phyloP scores from a whole-genome alignment of 2,888 invertebrate genomes.

The Zaprionus lineosus region DNA sequence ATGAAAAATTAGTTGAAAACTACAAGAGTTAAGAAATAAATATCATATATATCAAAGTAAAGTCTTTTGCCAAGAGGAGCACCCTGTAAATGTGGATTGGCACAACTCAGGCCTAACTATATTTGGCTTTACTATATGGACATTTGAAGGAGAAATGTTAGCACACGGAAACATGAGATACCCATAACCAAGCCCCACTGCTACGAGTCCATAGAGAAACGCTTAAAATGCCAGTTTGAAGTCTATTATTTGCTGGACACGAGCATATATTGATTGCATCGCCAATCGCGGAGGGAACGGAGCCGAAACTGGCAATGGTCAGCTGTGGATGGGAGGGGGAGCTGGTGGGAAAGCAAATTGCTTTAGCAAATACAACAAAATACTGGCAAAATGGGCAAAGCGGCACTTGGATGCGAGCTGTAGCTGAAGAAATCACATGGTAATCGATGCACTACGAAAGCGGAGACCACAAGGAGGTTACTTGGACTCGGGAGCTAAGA shows the following conservation, averaged over 20 bases:
- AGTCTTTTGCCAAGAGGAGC: neutral
- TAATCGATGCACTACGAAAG: slow-evolving; percentile 65
- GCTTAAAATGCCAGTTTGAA: slow-evolving; percentile 76
- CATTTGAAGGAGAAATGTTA: slow-evolving; percentile 60
- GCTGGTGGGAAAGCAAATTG: slow-evolving; percentile 62
- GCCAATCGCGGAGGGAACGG: slow-evolving; percentile 48
- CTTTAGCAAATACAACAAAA: slow-evolving; percentile 63
- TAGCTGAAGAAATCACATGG: slow-evolving; percentile 65
- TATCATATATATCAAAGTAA: no score
- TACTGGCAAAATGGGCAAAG: slow-evolving; percentile 36
- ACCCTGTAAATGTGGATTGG: slow-evolving; percentile 41
- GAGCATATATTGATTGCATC: slow-evolving; percentile 81
- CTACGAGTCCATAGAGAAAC: slow-evolving; percentile 18
- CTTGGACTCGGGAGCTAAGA: slow-evolving; percentile 5
- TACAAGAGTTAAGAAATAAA: no score
- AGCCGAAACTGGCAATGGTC: slow-evolving; percentile 24
- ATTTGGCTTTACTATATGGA: slow-evolving; percentile 59
- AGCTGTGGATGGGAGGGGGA: slow-evolving; percentile 9
- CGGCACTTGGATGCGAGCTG: slow-evolving; percentile 42
- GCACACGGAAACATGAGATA: slow-evolving; percentile 60
- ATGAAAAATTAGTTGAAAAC: no score
- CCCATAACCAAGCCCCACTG: slow-evolving; percentile 10
- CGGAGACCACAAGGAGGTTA: slow-evolving; percentile 51
- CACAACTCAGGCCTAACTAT: slow-evolving; percentile 36
- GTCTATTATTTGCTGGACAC: slow-evolving; percentile 82